These are phyloP conservation scores for Phymatocera aterrima DNA, from an alignment of 2,888 invertebrate species.

Conservation along the genomic window DNA sequence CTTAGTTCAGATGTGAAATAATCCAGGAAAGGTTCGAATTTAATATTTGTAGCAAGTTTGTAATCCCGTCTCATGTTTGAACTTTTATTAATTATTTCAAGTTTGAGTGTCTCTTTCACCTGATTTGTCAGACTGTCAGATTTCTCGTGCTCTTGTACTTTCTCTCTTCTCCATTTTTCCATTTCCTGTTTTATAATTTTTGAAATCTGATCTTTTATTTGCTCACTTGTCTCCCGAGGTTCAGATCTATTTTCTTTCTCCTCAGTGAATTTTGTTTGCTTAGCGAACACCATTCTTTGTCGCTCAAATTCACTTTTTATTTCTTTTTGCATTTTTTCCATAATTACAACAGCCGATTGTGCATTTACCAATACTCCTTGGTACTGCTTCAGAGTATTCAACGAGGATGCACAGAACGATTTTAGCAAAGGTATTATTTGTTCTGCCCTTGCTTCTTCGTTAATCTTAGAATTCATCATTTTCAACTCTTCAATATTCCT, in stretches of 20 bases:
- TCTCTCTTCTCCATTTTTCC: not conserved
- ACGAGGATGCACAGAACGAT: not conserved
- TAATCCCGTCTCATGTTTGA: slow-evolving; percentile 50
- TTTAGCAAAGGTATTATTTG: not conserved
- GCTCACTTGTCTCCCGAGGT: not conserved
- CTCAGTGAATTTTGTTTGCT: not conserved
- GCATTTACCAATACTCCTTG: not conserved
- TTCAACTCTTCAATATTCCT: not conserved
- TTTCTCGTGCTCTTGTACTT: not conserved
- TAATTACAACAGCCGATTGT: not conserved
- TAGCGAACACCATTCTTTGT: not conserved
- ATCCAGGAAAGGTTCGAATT: slow-evolving; percentile 52
- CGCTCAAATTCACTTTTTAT: not conserved
- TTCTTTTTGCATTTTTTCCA: not conserved
- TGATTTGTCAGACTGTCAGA: slow-evolving; percentile 31
- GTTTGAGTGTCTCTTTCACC: slow-evolving; percentile 46
- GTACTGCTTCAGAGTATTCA: not conserved
- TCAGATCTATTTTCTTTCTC: not conserved
- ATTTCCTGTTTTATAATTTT: not conserved
- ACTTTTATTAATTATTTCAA: slow-evolving; percentile 50
- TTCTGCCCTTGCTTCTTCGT: not conserved
- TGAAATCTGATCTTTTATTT: not conserved
- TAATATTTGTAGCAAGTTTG: slow-evolving; percentile 48
- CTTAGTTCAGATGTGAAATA: slow-evolving; percentile 53
- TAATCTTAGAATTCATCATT: not conserved